These are phyloP conservation scores for Polydrusus tereticollis DNA, from an alignment of 2,888 invertebrate genomes.

Conservation along the genomic window DNA sequence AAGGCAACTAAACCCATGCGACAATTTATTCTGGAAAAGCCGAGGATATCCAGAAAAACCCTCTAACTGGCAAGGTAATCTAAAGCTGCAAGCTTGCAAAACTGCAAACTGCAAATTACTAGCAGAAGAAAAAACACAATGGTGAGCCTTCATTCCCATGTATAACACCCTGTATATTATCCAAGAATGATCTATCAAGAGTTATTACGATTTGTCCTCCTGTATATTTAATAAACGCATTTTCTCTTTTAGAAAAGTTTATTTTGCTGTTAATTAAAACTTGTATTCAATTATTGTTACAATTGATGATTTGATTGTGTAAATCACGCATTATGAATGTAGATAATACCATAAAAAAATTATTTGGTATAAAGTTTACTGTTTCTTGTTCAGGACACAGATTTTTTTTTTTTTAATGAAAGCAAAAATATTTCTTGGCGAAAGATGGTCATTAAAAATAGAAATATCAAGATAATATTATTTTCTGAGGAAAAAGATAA, in stretches of 20 bases:
- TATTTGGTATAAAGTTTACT: background rate
- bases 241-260: background rate
- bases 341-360: background rate
- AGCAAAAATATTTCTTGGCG: too few relatives aligned
- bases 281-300: background rate
- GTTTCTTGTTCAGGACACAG: background rate
- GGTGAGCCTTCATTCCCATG: too few relatives aligned
- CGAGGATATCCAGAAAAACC: conserved; percentile 41
- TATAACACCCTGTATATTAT: too few relatives aligned
- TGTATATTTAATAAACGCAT: background rate
- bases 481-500: too few relatives aligned
- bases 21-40: conserved; percentile 46
- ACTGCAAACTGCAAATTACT: too few relatives aligned
- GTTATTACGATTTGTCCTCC: too few relatives aligned
- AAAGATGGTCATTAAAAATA: too few relatives aligned
- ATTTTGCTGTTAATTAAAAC: background rate
- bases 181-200: too few relatives aligned
- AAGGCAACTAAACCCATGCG: conserved; percentile 47
- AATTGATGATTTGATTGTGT: background rate
- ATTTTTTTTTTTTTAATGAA: background rate
- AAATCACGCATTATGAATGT: background rate
- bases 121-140: too few relatives aligned
- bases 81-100: too few relatives aligned
- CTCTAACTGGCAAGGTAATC: conserved; percentile 42
- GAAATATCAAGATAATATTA: too few relatives aligned